Conservation (phyloP, 2,797 vertebrate genomes). For the Propithecus deckenii region DNA sequence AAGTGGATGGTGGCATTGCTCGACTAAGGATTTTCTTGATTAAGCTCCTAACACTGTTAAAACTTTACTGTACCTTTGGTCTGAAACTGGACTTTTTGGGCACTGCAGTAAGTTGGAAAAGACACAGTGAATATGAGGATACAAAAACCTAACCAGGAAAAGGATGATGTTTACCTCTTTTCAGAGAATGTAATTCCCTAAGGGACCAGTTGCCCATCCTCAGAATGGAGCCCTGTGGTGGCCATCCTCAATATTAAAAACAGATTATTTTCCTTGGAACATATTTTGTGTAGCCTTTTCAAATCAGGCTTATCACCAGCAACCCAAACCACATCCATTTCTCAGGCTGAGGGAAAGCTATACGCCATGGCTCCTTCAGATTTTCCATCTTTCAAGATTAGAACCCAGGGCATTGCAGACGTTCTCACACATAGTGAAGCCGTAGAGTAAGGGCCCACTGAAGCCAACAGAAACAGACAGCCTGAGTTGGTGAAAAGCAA, state of each 20-base stretch:
- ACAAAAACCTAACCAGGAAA: neutral
- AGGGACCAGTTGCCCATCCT: neutral
- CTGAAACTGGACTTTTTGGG: neutral
- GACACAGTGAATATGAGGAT: neutral
- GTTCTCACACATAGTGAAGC: constrained; percentile 57
- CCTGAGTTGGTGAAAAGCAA: constrained; percentile 19
- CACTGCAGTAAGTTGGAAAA: neutral
- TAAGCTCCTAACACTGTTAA: neutral
- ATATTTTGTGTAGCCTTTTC: neutral
- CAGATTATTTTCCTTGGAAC: constrained; percentile 27
- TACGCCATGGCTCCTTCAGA: neutral
- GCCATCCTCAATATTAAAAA: neutral
- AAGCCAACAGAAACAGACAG: constrained; percentile 56
- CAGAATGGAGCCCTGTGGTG: neutral
- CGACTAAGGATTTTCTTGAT: neutral
- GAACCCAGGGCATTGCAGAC: constrained; percentile 33
- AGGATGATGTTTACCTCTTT: neutral
- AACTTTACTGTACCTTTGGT: neutral
- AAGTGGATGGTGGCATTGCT: neutral
- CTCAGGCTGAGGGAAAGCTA: constrained; percentile 6
- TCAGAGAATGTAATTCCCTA: neutral
- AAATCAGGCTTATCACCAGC: constrained; percentile 12
- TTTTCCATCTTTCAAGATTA: constrained; percentile 57
- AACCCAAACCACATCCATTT: constrained; percentile 18
- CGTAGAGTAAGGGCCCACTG: neutral